phyloP scores from a whole-genome alignment of 2,888 invertebrate species.

The Taenaris catops region DNA sequence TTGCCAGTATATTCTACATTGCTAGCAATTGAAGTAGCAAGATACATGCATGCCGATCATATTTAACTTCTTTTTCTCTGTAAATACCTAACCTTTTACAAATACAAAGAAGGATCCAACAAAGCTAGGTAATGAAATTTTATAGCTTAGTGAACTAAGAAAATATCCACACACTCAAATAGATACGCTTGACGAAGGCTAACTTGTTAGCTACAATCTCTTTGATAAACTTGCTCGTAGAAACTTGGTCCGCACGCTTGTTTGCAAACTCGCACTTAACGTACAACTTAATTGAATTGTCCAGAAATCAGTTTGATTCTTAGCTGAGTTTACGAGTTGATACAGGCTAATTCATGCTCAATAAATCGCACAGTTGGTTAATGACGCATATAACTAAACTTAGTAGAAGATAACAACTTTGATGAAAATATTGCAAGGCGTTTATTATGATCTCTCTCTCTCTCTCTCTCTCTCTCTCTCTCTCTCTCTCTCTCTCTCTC shows the following conservation, averaged over 20 bases:
- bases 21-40: too few species aligned
- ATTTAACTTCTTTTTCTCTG: too few species aligned
- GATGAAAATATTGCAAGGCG: too few species aligned
- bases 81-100: too few species aligned
- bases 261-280: slow-evolving; percentile 72
- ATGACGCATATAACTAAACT: not conserved
- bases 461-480: too few species aligned
- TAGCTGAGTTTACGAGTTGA: slow-evolving; percentile 16
- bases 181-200: slow-evolving; percentile 41
- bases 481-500: too few species aligned
- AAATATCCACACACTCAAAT: slow-evolving; percentile 23
- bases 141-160: slow-evolving; percentile 4
- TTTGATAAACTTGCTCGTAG: slow-evolving; percentile 39
- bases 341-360: slow-evolving; percentile 6
- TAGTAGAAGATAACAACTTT: not conserved
- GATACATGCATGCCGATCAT: too few species aligned
- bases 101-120: too few species aligned
- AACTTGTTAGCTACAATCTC: slow-evolving; percentile 57
- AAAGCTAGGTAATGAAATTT: slow-evolving; percentile 1
- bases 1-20: too few species aligned
- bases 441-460: too few species aligned
- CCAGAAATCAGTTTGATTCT: slow-evolving; percentile 68
- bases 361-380: slow-evolving; percentile 2
- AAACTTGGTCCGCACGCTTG: slow-evolving; percentile 60
- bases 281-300: slow-evolving; percentile 71